Evolutionary conservation across 1,140 invertebrate genomes (phyloP), one percentile per base, ranked within the genome.

Genomic region (Dendrolimus kikuchii): DNA sequence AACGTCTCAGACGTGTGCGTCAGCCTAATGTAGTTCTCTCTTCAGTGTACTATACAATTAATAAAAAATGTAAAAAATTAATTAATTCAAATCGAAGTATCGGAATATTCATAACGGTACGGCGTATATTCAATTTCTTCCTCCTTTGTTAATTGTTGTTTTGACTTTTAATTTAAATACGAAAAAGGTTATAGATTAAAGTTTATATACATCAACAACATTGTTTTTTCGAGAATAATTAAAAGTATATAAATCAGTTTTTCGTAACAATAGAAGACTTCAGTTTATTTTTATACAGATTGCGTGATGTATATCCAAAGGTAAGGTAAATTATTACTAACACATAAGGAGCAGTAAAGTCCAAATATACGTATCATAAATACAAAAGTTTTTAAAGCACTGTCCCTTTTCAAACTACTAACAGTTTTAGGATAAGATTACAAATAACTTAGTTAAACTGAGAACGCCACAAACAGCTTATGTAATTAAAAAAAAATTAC

Each of bases 361-460:
- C 47, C 56, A 66, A 63, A 63, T 66, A 60, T 59, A 63, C 53
- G 60, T 60, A 60, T 63, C 61, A 57, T 63, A 63, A 63, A 63
- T 54, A 63, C 57, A 48, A 54, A 63, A 55, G 53, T 48, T 52
- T 63, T 57, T 59, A 63, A 50, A 56, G 59, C 54, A 41, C 61
- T 44, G 9, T 52, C 40, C 42, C 47, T 45, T 40, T 46, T 41
- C 39, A 46, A 62, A 57, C 51, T 54, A 9, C 53, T 46, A 40
- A 7, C 48, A 55, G 55, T 62, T 57, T 50, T 45, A 51, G 51
- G 48, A 51, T 36, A 7, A 57, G 61, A 63, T 63, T 59, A 53
- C 53, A 41, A 63, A 63, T 54, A 61, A 55, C 45, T 63, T 61
- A 37, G 51, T 44, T 52, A 42, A 54, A 51, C 51, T 53, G 46